Evolutionary conservation across 2,113 vertebrate genomes (phyloP), one percentile per base, ranked within the genome.

Genomic region (Lampris megalopsis): DNA sequence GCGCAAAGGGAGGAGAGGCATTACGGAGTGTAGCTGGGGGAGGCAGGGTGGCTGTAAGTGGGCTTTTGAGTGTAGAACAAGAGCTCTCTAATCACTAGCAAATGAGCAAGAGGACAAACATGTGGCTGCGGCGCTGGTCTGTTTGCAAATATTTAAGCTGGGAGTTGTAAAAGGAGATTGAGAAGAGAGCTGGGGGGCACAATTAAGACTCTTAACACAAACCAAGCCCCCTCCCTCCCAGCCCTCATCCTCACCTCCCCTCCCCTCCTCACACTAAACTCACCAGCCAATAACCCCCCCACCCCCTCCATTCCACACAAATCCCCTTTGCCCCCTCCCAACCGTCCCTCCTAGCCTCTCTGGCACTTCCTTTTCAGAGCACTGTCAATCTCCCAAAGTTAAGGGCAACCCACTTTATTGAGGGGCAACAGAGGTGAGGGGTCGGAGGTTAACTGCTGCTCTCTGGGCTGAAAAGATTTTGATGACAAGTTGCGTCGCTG

Each of bases 391-490:
- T 91, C 53, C 64, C 64, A 90, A 86, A 77, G 79, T 87, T 88
- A 91, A 92, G 86, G 73, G 84, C 73, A 8, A 24, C 68, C 81
- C 88, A 92, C 92, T 93, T 84, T 87, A 83, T 68, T 4, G 71
- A 83, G 86, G 89, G 89, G 68, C 88, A 90, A 49, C 59, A 58
- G 72, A 86, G 92, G 87, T 90, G 89, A 94, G 52, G 70, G 92
- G 88, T 91, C 83, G 75, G 53, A 93, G 93, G 94, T 92, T 92
- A 94, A 94, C 89, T 93, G 84, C 76, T 8, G 79, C 89, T 91
- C 87, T 91, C 80, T 85, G 84, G 89, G 70, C 88, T 84, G 87
- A 87, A 89, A 89, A 82, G 64, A 83, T 87, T 89, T 90, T 91
- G 90, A 93, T 90, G 91, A 93, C 90, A 91, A 87, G 91, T 82